A percentile compares a stretch with the other conserved stretches of the same genome.
phyloP scores from a whole-genome alignment of 37 sponge, comb jelly and placozoan genomes.

The Ianthella basta region DNA sequence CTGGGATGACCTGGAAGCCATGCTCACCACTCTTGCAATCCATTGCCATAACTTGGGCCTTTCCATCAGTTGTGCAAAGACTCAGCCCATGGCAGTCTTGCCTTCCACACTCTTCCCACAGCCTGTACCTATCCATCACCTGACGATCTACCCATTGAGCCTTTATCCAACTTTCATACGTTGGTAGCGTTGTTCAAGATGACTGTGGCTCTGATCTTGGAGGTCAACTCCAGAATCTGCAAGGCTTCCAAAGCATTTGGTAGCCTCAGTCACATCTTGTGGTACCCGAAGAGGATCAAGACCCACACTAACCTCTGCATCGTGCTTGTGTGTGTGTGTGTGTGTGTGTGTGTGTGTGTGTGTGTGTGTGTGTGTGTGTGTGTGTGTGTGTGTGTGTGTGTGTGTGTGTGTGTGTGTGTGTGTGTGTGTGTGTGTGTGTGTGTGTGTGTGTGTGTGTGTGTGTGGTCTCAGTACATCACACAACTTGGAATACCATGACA shows the following conservation, averaged over 20 bases:
- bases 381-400: constrained; percentile 19
- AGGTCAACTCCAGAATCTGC: background rate
- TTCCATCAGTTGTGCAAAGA: background rate
- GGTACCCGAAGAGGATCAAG: too few species aligned
- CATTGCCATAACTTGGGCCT: background rate
- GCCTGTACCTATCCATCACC: background rate
- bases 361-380: constrained; percentile 42
- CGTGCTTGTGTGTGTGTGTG: constrained; percentile 24
- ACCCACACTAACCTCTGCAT: background rate
- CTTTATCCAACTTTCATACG: background rate
- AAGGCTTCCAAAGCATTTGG: too few species aligned
- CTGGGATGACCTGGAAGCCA: constrained; percentile 14
- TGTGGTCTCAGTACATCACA: too few species aligned
- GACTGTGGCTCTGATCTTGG: too few species aligned
- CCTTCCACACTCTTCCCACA: background rate
- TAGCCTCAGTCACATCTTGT: too few species aligned
- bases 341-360: constrained; percentile 45
- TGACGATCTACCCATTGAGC: too few species aligned
- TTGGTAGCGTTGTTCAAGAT: too few species aligned
- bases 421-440: too few species aligned
- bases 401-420: too few species aligned
- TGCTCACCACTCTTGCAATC: background rate
- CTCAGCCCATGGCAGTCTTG: constrained; percentile 8
- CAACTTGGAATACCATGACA: too few species aligned
- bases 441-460: too few species aligned